Base-by-base conservation (phyloP, 2,113 vertebrate species). In the Hydrolagus affinis region DNA sequence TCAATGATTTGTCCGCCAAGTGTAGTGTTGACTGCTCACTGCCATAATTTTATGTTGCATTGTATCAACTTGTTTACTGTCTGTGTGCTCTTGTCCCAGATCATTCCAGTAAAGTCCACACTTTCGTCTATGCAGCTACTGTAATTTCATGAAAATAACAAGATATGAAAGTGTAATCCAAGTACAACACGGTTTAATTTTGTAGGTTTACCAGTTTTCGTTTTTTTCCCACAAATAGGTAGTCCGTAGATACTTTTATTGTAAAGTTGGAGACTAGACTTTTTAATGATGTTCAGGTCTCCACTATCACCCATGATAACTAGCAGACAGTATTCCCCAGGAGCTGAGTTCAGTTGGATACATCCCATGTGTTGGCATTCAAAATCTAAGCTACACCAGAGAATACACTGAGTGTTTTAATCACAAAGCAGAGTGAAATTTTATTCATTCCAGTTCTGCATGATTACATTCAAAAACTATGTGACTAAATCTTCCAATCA, bases 1-100 rank as follows among this genome's bases (percentile, higher is more conserved):
- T 86, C 88, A 88, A 2, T 88, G 87, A 70, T 12, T 44, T 21
- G 44, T 86, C 89, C 88, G 87, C 85, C 70, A 3, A 90, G 17
- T 83, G 62, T 83, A 64, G 30, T 83, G 30, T 66, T 66, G 62
- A 66, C 25, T 66, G 62, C 88, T 89, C 86, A 75, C 87, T 72
- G 85, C 87, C 87, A 86, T 85, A 62, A 32, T 83, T 83, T 83
- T 83, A 25, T 83, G 78, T 83, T 83, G 78, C 78, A 66, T 83
- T 60, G 60, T 83, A 64, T 83, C 30, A 28, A 30, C 77, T 62
- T 83, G 77, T 83, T 83, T 83, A 83, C 44, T 44, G 77, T 62
- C 30, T 28, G 57, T 83, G 62, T 83, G 78, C 78, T 66, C 30
- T 66, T 66, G 32, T 83, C 21, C 60, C 30, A 68, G 25, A 83